Conservation (phyloP, 2,113 vertebrate species). For the Tragulus kanchil region DNA sequence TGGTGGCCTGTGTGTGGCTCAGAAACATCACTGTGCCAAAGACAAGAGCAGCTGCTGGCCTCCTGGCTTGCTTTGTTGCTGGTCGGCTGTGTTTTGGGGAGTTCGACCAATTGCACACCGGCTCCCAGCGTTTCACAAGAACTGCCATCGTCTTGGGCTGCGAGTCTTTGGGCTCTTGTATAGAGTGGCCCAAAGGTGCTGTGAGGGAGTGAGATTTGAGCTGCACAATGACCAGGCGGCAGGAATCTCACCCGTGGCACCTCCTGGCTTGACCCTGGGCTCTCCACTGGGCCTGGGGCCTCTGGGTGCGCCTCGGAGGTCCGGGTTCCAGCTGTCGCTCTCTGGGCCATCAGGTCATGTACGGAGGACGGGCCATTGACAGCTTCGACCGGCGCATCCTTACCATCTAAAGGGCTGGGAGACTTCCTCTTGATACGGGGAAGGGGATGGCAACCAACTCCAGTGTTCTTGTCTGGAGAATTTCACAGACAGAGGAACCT, state of each 20-base stretch:
- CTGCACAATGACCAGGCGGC: not conserved
- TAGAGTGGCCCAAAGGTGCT: not conserved
- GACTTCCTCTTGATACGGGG: constrained; percentile 98
- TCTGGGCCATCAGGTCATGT: constrained; percentile 93
- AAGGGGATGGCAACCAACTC: too few relatives aligned
- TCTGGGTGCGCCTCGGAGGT: not conserved
- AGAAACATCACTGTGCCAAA: not conserved
- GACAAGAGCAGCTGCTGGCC: not conserved
- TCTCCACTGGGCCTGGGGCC: not conserved
- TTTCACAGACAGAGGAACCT: too few relatives aligned
- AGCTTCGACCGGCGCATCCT: constrained; percentile 98
- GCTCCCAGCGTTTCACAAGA: not conserved
- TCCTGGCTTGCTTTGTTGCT: not conserved
- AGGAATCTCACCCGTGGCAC: not conserved
- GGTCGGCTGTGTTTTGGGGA: too few relatives aligned
- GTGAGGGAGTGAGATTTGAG: fast-evolving
- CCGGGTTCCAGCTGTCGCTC: not conserved
- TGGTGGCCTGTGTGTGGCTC: fast-evolving
- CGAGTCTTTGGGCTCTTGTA: not conserved
- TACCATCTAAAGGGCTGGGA: constrained; percentile 95
- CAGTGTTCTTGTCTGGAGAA: too few relatives aligned
- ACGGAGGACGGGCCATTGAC: constrained; percentile 95
- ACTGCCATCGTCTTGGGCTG: fast-evolving
- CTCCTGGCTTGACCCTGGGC: not conserved
- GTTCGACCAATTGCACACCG: not conserved